Percentiles rank a stretch among this genome's conserved stretches.
Evolutionary conservation across 2,113 vertebrate genomes (phyloP).

Genomic region (Dendropsophus ebraccatus): DNA sequence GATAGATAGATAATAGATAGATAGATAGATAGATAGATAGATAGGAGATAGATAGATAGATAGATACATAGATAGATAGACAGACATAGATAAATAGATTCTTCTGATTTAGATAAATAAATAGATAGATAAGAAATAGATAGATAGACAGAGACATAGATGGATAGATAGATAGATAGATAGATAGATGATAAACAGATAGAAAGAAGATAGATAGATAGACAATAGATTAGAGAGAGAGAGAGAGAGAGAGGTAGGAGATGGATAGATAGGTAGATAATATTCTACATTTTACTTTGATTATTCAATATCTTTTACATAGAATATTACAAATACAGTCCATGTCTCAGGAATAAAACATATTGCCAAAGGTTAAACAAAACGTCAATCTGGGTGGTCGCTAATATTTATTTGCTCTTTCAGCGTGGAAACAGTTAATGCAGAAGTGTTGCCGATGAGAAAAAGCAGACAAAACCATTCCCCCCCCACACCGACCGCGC

Average conservation of each 20-base stretch:
- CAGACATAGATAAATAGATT: too few relatives aligned
- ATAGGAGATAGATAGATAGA: too few relatives aligned
- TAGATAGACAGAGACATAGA: too few relatives aligned
- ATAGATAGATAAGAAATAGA: too few relatives aligned
- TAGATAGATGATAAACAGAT: neutral
- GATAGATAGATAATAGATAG: neutral
- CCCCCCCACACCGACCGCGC: slow-evolving; percentile 18
- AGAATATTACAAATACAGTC: neutral
- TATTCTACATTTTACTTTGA: neutral
- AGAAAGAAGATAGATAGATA: neutral
- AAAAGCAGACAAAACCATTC: slow-evolving; percentile 56
- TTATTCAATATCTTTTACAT: neutral
- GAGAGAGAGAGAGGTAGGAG: neutral
- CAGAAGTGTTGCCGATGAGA: slow-evolving; percentile 56
- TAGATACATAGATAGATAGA: too few relatives aligned
- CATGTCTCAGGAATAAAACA: neutral
- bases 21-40: too few relatives aligned
- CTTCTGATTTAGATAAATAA: too few relatives aligned
- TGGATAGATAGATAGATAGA: neutral
- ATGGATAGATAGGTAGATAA: neutral
- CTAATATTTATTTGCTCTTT: slow-evolving; percentile 54
- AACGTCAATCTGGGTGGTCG: slow-evolving; percentile 53
- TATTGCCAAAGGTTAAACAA: slow-evolving; percentile 17
- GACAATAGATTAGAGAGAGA: neutral
- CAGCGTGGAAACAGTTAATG: slow-evolving; percentile 49